Percentiles rank a stretch among this genome's conserved stretches.
phyloP scores from a whole-genome alignment of 2,113 vertebrate species.

The Xenopus laevis region DNA sequence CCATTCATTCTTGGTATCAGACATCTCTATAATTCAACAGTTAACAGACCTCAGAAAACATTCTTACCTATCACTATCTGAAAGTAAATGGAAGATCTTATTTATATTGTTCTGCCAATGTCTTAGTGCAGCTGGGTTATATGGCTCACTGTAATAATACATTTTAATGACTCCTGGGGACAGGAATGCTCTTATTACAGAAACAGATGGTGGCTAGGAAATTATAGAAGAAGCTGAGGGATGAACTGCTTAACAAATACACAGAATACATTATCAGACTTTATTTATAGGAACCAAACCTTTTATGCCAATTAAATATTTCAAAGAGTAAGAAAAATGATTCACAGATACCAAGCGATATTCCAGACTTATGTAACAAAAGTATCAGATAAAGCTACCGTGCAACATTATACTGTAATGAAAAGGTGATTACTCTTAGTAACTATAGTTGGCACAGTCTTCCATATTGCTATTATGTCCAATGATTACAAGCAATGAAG shows the following conservation, averaged over 20 bases:
- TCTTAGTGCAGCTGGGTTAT: not conserved
- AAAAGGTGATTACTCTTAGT: too few relatives aligned
- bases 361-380: too few relatives aligned
- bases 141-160: not conserved
- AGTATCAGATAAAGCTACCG: too few relatives aligned
- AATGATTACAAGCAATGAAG: too few relatives aligned
- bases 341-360: too few relatives aligned
- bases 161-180: not conserved
- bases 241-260: not conserved
- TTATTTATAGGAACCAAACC: not conserved
- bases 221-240: not conserved
- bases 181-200: not conserved
- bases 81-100: not conserved
- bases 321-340: not conserved
- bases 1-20: not conserved
- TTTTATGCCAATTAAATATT: conserved; percentile 1
- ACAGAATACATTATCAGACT: not conserved
- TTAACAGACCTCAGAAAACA: not conserved
- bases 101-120: conserved; percentile 5
- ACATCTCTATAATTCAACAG: not conserved
- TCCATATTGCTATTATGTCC: too few relatives aligned
- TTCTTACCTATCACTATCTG: not conserved
- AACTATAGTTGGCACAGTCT: too few relatives aligned
- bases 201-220: not conserved
- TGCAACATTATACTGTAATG: too few relatives aligned